phyloP scores from a whole-genome alignment of 2,113 vertebrate genomes.

The Xiphorhynchus elegans region DNA sequence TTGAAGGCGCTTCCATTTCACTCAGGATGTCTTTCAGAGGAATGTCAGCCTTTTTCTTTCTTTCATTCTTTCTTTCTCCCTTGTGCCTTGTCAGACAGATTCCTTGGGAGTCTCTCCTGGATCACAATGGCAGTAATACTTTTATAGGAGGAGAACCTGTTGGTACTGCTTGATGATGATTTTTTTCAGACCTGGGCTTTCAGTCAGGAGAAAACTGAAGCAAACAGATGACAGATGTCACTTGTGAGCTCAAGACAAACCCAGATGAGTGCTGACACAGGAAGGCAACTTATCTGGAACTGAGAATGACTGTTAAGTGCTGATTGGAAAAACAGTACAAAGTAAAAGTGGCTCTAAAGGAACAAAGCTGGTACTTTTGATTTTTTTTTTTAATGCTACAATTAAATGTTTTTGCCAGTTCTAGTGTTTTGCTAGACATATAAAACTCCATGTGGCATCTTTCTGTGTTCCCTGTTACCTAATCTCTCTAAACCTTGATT shows the following conservation, averaged over 20 bases:
- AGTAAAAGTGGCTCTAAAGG: neutral
- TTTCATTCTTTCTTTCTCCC: neutral
- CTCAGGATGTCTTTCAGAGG: neutral
- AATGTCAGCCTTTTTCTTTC: neutral
- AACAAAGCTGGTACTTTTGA: fast-evolving
- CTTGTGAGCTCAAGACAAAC: neutral
- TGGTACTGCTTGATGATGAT: neutral
- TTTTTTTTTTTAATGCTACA: neutral
- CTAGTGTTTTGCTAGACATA: neutral
- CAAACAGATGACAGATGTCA: neutral
- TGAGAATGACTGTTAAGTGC: neutral
- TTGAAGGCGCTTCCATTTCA: neutral
- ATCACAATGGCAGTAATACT: neutral
- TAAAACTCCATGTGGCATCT: neutral
- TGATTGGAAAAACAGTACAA: neutral
- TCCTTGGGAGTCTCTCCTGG: neutral
- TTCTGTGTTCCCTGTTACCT: neutral
- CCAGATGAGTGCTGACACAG: neutral
- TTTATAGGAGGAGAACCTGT: neutral
- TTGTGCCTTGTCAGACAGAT: neutral
- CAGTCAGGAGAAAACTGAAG: neutral
- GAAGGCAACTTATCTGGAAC: neutral
- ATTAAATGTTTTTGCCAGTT: neutral
- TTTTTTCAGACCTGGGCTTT: neutral
- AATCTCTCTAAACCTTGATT: neutral